Evolutionary conservation across 2,113 vertebrate genomes (phyloP).

Genomic region (Serranochromis macrocephalus): DNA sequence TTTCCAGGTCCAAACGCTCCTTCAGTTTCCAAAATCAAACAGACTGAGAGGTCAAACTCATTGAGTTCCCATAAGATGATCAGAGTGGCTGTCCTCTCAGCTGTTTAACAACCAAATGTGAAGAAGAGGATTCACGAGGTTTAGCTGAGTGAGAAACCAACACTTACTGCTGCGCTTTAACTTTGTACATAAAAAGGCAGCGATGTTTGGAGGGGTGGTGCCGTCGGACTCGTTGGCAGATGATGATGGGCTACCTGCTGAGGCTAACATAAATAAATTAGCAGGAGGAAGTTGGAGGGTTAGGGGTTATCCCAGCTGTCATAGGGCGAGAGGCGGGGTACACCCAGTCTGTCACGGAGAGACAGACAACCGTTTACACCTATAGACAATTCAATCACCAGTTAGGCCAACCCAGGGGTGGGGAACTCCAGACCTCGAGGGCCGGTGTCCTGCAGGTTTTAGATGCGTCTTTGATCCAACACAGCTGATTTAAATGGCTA

Average conservation of each 20-base stretch:
- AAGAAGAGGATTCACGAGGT: neutral
- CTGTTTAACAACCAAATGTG: neutral
- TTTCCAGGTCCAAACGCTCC: neutral
- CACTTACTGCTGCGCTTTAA: neutral
- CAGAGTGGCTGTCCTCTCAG: neutral
- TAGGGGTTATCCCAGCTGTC: neutral
- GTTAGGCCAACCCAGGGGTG: neutral
- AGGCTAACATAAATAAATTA: neutral
- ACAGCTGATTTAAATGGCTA: neutral
- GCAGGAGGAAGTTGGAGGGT: neutral
- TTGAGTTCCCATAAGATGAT: neutral
- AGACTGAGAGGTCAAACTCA: neutral
- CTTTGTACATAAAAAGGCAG: neutral
- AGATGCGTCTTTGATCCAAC: neutral
- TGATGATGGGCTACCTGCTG: neutral
- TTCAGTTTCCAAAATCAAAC: neutral
- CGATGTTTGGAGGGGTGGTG: neutral
- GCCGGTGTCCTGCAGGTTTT: neutral
- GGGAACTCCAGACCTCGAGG: neutral
- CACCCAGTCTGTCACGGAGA: neutral
- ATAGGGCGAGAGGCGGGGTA: neutral
- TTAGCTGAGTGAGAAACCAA: neutral
- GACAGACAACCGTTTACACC: neutral
- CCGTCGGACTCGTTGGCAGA: neutral
- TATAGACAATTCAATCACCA: neutral